Base-by-base conservation (phyloP, 2,797 vertebrate species). In the Rhadinocentrus ornatus region DNA sequence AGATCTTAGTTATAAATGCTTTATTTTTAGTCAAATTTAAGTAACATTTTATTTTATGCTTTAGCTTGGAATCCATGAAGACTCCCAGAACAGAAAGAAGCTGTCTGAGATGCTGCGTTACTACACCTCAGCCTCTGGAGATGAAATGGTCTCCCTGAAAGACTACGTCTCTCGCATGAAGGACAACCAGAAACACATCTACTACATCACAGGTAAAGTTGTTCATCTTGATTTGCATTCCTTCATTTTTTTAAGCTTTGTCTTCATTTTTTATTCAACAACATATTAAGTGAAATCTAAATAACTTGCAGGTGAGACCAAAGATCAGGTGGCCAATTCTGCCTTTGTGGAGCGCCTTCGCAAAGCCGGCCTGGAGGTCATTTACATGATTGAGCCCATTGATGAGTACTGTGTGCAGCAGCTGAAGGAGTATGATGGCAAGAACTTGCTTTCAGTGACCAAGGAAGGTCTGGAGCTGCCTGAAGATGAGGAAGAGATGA, bases 351-450 rank as follows among this genome's bases (percentile, higher is more conserved):
- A 99, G 85, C 95, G 96, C 0, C 95, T 99, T 0, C 95, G 96
- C 62, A 99, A 99, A 71, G 96, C 96, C 0, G 96, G 96, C 44
- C 91, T 99, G 0, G 97, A 99, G 50, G 98, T 99, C 52, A 96
- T 99, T 69, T 99, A 99, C 71, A 99, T 99, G 97, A 98, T 97
- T 0, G 97, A 99, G 84, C 98, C 97, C 18, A 99, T 99, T 0
- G 97, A 99, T 24, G 97, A 99, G 41, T 99, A 99, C 83, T 99
- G 97, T 0, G 97, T 99, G 34, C 98, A 99, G 77, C 97, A 99
- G 91, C 91, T 99, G 80, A 99, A 99, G 62, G 97, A 98, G 15
- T 97, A 95, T 0, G 96, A 98, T 71, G 97, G 97, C 52, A 98
- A 97, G 90, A 98, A 95, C 34, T 79, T 98, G 39, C 93, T 97